A percentile compares a stretch with the other conserved stretches of the same genome.
Evolutionary conservation across 2,113 vertebrate species (phyloP).

Genomic region (Myiagra hebetior): DNA sequence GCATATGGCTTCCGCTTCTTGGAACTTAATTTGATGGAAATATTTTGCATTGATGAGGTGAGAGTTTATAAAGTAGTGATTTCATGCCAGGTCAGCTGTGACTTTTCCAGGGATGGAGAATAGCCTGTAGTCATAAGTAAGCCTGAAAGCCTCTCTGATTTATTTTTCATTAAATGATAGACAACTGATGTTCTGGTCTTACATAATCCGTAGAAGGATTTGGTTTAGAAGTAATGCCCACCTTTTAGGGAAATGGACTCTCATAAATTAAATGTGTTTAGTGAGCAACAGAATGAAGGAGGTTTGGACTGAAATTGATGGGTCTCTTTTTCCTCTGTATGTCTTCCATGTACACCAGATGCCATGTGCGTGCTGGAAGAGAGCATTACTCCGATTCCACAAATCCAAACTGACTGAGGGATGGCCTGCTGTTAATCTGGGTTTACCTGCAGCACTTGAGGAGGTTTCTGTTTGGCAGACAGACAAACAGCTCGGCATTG

Average conservation of each 20-base stretch:
- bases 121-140: background rate
- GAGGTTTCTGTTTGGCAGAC: background rate
- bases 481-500: background rate
- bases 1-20: background rate
- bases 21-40: background rate
- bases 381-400: background rate
- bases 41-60: background rate
- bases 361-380: background rate
- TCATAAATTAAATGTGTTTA: background rate
- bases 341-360: background rate
- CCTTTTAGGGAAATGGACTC: background rate
- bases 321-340: background rate
- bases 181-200: background rate
- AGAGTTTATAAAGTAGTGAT: background rate
- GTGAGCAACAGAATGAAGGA: background rate
- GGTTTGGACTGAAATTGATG: background rate
- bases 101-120: background rate
- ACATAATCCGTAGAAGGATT: background rate
- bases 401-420: background rate
- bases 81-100: background rate
- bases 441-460: background rate
- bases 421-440: background rate
- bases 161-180: background rate
- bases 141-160: conserved; percentile 1
- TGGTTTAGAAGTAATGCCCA: background rate